Base-by-base conservation (phyloP, 37 sponge, comb jelly and placozoan species). In the Chondrosia reniformis region DNA sequence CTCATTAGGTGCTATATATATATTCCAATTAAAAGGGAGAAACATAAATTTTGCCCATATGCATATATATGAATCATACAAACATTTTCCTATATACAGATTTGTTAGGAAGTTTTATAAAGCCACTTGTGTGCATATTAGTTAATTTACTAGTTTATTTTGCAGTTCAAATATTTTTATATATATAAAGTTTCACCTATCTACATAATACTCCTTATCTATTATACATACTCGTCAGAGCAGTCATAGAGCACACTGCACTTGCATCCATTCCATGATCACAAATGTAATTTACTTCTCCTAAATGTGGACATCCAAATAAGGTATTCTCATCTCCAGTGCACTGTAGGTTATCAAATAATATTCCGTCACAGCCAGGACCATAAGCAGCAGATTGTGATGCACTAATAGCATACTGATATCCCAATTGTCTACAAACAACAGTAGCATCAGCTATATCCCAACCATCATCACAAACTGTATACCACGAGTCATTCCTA, bases 171-270 rank as follows among this genome's bases (percentile, higher is more conserved):
- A 19, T 49, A 49, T 17, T 49, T 17, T 19, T 12, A 12, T 17
- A 19, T 12, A 17, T 49, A 49, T 49, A 19, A 17, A 19, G 17
- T 49, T 49, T 49, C 17, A 17, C 54, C 54, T 49, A 17, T 17
- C 54, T 49, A 12, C 12, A 49, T 19, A 49, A 17, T 49, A 17
- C 17, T 49, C 17, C 17, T 12, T 49, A 49, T 19, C 54, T 49
- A 49, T 17, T 49, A 17, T 17, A 49, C 17, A n/a, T n/a, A n/a
- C n/a, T n/a, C n/a, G n/a, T n/a, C n/a, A n/a, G n/a, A n/a, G n/a
- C n/a, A n/a, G n/a, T n/a, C n/a, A n/a, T n/a, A n/a, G n/a, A 56
- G 58, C 58, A 56, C n/a, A 56, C 58, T 28, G 58, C 58, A 56
- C 58, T 56, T 24, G 58, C 58, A 56, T 56, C 58, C 3, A 28